Evolutionary conservation across 2,797 vertebrate genomes (phyloP).

Genomic region (Pagetopsis macropterus): DNA sequence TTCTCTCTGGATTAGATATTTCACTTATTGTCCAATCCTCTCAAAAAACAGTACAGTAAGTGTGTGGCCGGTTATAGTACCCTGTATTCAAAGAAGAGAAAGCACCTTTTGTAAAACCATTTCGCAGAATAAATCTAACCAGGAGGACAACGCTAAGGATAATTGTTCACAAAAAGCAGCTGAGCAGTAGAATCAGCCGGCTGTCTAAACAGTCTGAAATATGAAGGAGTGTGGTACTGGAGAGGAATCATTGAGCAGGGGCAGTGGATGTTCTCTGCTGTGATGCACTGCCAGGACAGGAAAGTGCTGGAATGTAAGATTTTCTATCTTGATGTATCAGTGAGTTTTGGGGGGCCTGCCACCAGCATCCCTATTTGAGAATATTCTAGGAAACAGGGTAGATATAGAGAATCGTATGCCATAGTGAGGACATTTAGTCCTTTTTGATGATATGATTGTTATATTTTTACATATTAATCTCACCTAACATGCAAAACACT

Average conservation of each 20-base stretch:
- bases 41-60: not conserved
- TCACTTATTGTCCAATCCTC: not conserved
- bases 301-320: not conserved
- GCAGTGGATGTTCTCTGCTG: slow-evolving; percentile 3
- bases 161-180: not conserved
- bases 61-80: not conserved
- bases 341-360: not conserved
- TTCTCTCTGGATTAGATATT: not conserved
- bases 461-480: not conserved
- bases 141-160: not conserved
- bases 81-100: not conserved
- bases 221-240: not conserved
- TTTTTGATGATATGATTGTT: not conserved
- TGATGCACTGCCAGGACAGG: not conserved
- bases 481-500: not conserved
- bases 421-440: not conserved
- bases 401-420: not conserved
- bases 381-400: not conserved
- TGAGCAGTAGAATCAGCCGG: not conserved
- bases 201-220: not conserved
- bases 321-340: not conserved
- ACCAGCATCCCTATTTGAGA: not conserved
- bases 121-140: not conserved
- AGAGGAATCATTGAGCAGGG: not conserved
- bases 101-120: not conserved